Conservation (phyloP, 1,140 invertebrate genomes). For the Neodiprion fabricii region DNA sequence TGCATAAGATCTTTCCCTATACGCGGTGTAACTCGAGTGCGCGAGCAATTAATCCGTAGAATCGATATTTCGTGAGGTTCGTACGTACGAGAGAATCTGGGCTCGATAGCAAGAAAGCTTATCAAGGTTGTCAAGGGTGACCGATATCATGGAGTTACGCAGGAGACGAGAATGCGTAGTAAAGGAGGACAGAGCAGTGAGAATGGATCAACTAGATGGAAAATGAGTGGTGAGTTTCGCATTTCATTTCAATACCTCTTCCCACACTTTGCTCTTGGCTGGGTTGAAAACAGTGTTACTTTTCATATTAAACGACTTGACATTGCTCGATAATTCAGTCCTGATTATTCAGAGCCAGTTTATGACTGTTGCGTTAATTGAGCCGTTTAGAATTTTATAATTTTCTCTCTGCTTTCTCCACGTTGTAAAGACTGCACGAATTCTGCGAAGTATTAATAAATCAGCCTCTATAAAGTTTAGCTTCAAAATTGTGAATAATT, state of each 20-base stretch:
- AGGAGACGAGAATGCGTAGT: not conserved
- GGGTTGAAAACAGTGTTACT: no score
- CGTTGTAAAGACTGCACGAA: no score
- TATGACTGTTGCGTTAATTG: no score
- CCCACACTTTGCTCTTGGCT: no score
- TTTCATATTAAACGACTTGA: no score
- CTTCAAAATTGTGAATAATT: no score
- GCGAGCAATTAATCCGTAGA: not conserved
- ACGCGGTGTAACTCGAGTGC: not conserved
- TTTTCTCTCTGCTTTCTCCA: no score
- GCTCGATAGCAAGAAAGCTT: not conserved
- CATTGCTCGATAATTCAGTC: no score
- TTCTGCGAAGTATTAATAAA: no score
- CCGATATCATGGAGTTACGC: not conserved
- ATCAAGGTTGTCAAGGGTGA: slow-evolving; percentile 7
- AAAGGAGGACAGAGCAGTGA: slow-evolving; percentile 2
- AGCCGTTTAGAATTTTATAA: no score
- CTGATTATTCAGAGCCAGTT: no score
- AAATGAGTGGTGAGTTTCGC: slow-evolving; percentile 5
- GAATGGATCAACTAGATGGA: not conserved
- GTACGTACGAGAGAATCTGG: not conserved
- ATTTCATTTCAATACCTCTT: not conserved
- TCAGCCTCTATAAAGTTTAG: no score
- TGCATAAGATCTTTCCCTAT: not conserved
- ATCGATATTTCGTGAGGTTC: not conserved